Base-by-base conservation (phyloP, 2,888 invertebrate species). In the Leptinotarsa tumamoca region DNA sequence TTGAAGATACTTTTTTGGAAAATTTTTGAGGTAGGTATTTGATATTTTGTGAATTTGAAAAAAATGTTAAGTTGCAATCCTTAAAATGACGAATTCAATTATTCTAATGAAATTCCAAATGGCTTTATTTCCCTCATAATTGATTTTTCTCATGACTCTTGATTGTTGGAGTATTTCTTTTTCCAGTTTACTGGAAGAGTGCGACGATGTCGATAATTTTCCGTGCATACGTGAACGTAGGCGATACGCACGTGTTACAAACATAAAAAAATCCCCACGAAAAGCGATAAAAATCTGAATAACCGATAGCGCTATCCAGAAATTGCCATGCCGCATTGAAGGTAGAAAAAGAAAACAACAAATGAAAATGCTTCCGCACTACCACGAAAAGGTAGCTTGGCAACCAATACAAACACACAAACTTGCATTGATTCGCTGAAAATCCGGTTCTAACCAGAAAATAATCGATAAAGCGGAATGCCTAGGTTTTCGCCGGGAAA, bases 351-450 rank as follows among this genome's bases (percentile, higher is more conserved):
- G 83, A 83, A 84, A 83, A 82, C 82, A 79, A 84, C 76, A 85
- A 84, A 84, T 84, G 84, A 84, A 85, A 84, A 83, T 79, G 83
- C 84, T 84, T 85, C 84, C 83, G 83, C 83, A 83, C 82, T 81
- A 75, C 85, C 84, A 84, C 84, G 85, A 84, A 84, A 84, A 76
- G 77, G 84, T 84, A 78, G 70, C 84, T 73, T 79, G 79, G 87
- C 85, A 85, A 87, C 87, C 84, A 83, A 87, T 86, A 87, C 87
- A 87, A 87, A 87, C 87, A 86, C 81, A 83, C 80, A 81, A 77
- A 83, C 81, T 80, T 81, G 86, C 87, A 88, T 88, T 87, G 88
- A 88, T 88, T 88, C 84, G 82, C 81, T 80, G 83, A 82, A 83
- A 85, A 86, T 86, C 86, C 82, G 84, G 87, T 80, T 84, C 43